Evolutionary conservation across 2,888 invertebrate species (phyloP).

Genomic region (Argyra leucocephala): DNA sequence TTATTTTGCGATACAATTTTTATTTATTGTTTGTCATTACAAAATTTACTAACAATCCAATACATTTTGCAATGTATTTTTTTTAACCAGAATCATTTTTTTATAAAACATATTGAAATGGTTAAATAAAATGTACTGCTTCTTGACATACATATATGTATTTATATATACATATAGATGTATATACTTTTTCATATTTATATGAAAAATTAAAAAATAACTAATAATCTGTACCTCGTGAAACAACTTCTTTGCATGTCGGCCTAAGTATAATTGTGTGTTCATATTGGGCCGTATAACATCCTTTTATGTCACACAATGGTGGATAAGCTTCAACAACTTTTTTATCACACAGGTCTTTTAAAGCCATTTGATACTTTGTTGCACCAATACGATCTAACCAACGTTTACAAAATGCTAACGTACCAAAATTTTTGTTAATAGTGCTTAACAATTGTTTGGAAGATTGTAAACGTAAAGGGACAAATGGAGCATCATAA

Average conservation of each 20-base stretch:
- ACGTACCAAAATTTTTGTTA: slow-evolving; percentile 92
- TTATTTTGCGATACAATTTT: neutral
- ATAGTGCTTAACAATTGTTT: slow-evolving; percentile 84
- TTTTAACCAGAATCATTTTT: too few relatives aligned
- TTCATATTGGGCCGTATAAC: slow-evolving; percentile 98
- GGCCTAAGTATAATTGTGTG: slow-evolving; percentile 95
- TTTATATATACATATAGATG: too few relatives aligned
- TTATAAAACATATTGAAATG: too few relatives aligned
- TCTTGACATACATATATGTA: too few relatives aligned
- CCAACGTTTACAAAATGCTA: slow-evolving; percentile 99
- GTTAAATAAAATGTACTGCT: too few relatives aligned
- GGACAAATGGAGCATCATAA: slow-evolving; percentile 85
- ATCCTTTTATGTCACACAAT: slow-evolving; percentile 91
- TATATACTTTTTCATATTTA: neutral
- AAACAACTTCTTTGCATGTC: slow-evolving; percentile 96
- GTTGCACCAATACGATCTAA: slow-evolving; percentile 92
- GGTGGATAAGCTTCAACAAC: slow-evolving; percentile 98
- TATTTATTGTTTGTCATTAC: neutral
- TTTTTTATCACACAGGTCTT: slow-evolving; percentile 95
- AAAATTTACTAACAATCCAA: neutral
- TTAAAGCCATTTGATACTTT: slow-evolving; percentile 96
- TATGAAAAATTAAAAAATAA: slow-evolving; percentile 7
- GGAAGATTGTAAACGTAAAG: slow-evolving; percentile 84
- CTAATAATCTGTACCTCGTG: slow-evolving; percentile 85
- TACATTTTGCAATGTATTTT: neutral